phyloP scores from a whole-genome alignment of 2,113 vertebrate genomes.

The Psilopogon haemacephalus region DNA sequence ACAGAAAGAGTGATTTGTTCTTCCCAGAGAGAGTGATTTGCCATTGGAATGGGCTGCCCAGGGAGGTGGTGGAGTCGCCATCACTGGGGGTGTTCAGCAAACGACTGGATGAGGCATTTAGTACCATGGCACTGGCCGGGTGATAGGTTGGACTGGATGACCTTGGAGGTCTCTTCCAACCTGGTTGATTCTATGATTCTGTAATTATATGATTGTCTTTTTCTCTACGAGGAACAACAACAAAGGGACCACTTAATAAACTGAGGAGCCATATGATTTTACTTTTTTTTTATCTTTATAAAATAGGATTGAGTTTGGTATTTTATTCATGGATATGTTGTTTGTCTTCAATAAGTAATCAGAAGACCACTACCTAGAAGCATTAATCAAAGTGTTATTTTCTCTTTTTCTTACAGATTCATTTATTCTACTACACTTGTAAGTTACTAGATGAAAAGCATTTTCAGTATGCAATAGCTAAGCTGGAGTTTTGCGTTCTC shows the following conservation, averaged over 20 bases:
- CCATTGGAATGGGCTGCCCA: too few species aligned
- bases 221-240: neutral
- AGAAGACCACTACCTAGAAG: neutral
- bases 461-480: constrained; percentile 32
- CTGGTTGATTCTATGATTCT: too few species aligned
- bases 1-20: neutral
- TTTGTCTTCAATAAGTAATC: constrained; percentile 43
- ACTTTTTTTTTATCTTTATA: constrained; percentile 1
- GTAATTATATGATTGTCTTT: neutral
- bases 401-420: constrained; percentile 15
- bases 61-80: too few species aligned
- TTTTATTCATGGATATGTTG: neutral
- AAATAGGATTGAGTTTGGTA: constrained; percentile 18
- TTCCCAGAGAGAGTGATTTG: neutral
- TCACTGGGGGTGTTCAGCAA: too few species aligned
- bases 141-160: too few species aligned
- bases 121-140: too few species aligned
- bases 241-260: neutral
- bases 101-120: too few species aligned
- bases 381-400: neutral
- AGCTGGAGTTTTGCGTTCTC: constrained; percentile 31
- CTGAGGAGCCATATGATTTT: neutral
- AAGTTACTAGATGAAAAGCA: constrained; percentile 1
- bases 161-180: too few species aligned
- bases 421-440: neutral